Base-by-base conservation (phyloP, 2,113 vertebrate genomes). In the Grantiella picta region DNA sequence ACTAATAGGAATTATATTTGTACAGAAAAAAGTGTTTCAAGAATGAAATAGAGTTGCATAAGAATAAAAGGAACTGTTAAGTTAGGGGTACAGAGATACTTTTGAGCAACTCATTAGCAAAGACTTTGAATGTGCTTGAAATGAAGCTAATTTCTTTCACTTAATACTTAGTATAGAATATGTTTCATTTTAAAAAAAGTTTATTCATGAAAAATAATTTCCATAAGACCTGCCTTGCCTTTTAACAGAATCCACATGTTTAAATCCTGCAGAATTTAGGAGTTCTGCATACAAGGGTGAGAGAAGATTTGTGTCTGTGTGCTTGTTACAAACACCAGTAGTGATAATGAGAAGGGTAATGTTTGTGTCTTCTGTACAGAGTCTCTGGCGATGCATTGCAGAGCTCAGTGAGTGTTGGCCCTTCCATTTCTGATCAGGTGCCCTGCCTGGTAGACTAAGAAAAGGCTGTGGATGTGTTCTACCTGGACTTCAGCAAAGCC, bases 371-470 rank as follows among this genome's bases (percentile, higher is more conserved):
- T 75, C 2, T 19, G 9, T 20, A 14, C 3, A 3, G 45, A 18
- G 13, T 18, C 28, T 5, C 50, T 61, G 56, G 45, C 11, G n/a
- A 27, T 49, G 42, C 28, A 52, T 6, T 19, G 14, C 45, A 56
- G 40, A 56, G 5, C 38, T 45, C 38, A 12, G 20, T 21, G 17
- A 17, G 4, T 38, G 3, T 36, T 56, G 31, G 7, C 21, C 9
- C 12, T 15, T 25, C 49, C 9, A 63, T 60, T 49, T 38, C 33
- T 12, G 11, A 33, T 4, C 22, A n/a, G 28, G 33, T 69, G 38
- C 38, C 12, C 9, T 1, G 0, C 22, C 33, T 53, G 23, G 6
- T 77, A 18, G 15, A 33, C 21, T 15, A 1, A 1, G 45, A 2
- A 5, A 15, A 60, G 18, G 28, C n/a, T 53, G 22, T 33, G 9